Base-by-base conservation (phyloP, 2,888 invertebrate species). In the Tetragonula carbonaria region DNA sequence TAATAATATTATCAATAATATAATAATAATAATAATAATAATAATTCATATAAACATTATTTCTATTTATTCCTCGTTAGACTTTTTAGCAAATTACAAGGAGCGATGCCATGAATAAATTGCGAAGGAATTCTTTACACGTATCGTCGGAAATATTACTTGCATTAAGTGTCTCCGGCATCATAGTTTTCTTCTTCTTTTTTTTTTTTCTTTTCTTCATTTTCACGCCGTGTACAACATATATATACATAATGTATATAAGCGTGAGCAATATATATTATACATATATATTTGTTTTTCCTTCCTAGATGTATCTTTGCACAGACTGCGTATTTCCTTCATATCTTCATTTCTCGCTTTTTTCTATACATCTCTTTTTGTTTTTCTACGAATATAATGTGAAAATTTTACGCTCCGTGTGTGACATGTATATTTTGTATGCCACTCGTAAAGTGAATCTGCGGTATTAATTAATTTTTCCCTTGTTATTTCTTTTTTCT, bases 1-100 rank as follows among this genome's bases (percentile, higher is more conserved):
- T 38, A 78, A 72, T 76, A 66, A 91, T 88, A 88, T 88, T 90
- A 90, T 91, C 90, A 90, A 88, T 89, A 86, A 90, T 90, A 85
- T 91, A 92, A 93, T 94, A 93, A 57, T 57, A 85, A 91, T 93
- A 93, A 92, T 93, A 92, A 90, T 91, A 85, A 91, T 93, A 93
- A 92, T 93, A 92, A 93, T 93, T 91, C 92, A 93, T 94, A 93
- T 93, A 94, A 94, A 94, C 93, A 93, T 93, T 93, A 93, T 91
- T 90, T 93, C 93, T 93, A 93, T 92, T 92, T 91, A 92, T 92
- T 93, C 86, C 91, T 87, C 86, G 89, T 90, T 88, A 90, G 76
- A 86, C 82, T 83, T 85, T 84, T 87, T 88, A 89, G 90, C 85
- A 88, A 86, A 84, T 88, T 84, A 81, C 87, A 90, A 90, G 88